Percentiles rank a stretch among this genome's conserved stretches.
These are phyloP conservation scores for Pseudochromis fuscus DNA, from an alignment of 2,797 vertebrate genomes.

Conservation along the genomic window DNA sequence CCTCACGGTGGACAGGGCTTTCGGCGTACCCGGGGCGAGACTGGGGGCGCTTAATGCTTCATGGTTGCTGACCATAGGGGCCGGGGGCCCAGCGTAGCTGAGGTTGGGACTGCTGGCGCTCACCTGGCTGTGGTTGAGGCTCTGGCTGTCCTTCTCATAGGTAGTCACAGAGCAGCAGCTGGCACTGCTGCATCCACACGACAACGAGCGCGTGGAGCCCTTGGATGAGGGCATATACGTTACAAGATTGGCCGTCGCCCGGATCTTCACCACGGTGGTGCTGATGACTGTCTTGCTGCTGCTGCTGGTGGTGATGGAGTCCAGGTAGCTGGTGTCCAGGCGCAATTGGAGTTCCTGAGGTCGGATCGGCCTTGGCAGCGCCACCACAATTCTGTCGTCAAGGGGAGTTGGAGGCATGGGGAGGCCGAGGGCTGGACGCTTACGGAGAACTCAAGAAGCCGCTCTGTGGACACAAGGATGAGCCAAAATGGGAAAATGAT, in stretches of 20 bases:
- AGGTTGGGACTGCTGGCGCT: slow-evolving; percentile 88
- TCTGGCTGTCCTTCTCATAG: slow-evolving; percentile 93
- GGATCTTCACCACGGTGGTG: slow-evolving; percentile 92
- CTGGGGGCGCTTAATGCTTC: slow-evolving; percentile 86
- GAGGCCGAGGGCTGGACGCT: slow-evolving; percentile 91
- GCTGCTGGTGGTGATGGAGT: slow-evolving; percentile 82
- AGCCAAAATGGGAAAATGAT: background rate
- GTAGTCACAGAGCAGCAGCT: slow-evolving; percentile 99
- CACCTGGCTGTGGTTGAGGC: slow-evolving; percentile 90
- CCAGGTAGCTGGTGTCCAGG: slow-evolving; percentile 94
- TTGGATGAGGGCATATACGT: slow-evolving; percentile 99
- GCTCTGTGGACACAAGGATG: slow-evolving; percentile 80
- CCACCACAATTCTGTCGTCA: slow-evolving; percentile 99
- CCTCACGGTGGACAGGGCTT: slow-evolving; percentile 87
- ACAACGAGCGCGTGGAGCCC: slow-evolving; percentile 98
- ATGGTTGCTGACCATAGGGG: slow-evolving; percentile 88
- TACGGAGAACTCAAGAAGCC: slow-evolving; percentile 91
- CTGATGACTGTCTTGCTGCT: slow-evolving; percentile 83
- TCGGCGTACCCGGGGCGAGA: slow-evolving; percentile 84
- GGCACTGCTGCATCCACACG: slow-evolving; percentile 99
- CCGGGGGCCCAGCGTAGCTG: slow-evolving; percentile 85
- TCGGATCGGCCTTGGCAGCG: slow-evolving; percentile 96
- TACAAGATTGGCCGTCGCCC: slow-evolving; percentile 91
- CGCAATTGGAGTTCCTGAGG: slow-evolving; percentile 98
- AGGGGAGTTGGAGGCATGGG: slow-evolving; percentile 99